Evolutionary conservation across 2,113 vertebrate genomes (phyloP).

Genomic region (Labeo catla): DNA sequence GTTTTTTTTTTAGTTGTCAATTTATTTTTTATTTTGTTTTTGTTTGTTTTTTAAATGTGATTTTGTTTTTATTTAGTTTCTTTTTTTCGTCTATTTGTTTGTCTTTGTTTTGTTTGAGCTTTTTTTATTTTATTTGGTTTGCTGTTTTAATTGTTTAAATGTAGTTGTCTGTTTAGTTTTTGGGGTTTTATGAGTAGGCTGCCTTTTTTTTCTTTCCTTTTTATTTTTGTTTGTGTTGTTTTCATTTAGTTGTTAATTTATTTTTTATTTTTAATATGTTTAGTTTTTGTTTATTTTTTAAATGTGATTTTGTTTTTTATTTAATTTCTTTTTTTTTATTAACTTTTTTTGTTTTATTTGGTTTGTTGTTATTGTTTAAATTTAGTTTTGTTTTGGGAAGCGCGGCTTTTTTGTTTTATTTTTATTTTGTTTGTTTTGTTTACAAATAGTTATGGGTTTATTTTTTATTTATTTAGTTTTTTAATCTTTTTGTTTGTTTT

Average conservation of each 20-base stretch:
- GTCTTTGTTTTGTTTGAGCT: too few relatives aligned
- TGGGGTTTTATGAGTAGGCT: not conserved
- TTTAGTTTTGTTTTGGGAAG: not conserved
- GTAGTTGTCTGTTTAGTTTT: not conserved
- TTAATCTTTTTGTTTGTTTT: too few relatives aligned
- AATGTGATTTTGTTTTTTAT: not conserved
- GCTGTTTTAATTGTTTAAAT: too few relatives aligned
- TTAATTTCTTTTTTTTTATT: not conserved
- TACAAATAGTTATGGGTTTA: too few relatives aligned
- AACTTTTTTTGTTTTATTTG: not conserved
- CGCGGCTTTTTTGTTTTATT: too few relatives aligned
- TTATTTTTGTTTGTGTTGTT: not conserved
- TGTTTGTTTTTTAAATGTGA: too few relatives aligned
- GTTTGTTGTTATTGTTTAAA: not conserved
- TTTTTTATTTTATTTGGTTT: too few relatives aligned
- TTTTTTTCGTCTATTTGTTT: too few relatives aligned
- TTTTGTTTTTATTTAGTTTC: too few relatives aligned
- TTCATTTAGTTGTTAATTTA: not conserved
- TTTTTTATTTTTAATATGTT: not conserved
- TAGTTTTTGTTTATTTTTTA: not conserved
- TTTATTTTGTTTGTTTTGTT: too few relatives aligned
- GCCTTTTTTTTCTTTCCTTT: not conserved
- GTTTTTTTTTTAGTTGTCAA: not conserved
- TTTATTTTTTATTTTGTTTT: too few relatives aligned
- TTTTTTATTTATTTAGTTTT: too few relatives aligned